Evolutionary conservation across 2,797 vertebrate species (phyloP).

Genomic region (Pseudomugil gertrudae): DNA sequence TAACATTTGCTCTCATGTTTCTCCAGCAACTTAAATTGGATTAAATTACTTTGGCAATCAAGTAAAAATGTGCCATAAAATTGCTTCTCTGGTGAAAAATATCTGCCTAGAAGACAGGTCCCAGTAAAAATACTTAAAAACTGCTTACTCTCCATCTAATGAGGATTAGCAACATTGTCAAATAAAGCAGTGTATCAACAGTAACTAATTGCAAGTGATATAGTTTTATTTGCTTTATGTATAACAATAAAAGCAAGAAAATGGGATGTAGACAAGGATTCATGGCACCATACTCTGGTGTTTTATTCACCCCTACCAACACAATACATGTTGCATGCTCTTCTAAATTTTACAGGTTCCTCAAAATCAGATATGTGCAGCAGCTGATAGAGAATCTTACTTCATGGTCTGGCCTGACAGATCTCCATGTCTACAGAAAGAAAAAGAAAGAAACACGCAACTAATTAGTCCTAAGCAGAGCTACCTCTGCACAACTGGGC

Average conservation of each 20-base stretch:
- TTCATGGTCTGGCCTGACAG: neutral
- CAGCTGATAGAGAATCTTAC: neutral
- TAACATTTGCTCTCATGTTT: neutral
- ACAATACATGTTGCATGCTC: neutral
- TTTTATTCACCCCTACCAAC: neutral
- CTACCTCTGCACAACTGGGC: neutral
- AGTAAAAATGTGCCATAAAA: neutral
- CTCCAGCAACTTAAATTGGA: constrained; percentile 11
- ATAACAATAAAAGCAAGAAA: neutral
- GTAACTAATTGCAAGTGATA: no score
- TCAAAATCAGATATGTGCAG: neutral
- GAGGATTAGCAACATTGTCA: neutral
- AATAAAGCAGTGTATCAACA: neutral
- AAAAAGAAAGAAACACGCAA: neutral
- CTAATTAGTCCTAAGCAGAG: neutral
- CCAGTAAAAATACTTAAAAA: neutral
- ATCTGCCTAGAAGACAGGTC: neutral
- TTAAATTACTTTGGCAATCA: constrained; percentile 5
- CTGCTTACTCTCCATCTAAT: neutral
- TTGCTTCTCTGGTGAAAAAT: neutral
- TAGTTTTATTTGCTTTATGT: neutral
- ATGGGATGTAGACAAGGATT: neutral
- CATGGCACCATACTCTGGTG: neutral
- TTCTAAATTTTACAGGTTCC: neutral
- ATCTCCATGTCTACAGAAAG: neutral